Base-by-base conservation (phyloP, 2,888 invertebrate genomes). In the Aplocera efformata region DNA sequence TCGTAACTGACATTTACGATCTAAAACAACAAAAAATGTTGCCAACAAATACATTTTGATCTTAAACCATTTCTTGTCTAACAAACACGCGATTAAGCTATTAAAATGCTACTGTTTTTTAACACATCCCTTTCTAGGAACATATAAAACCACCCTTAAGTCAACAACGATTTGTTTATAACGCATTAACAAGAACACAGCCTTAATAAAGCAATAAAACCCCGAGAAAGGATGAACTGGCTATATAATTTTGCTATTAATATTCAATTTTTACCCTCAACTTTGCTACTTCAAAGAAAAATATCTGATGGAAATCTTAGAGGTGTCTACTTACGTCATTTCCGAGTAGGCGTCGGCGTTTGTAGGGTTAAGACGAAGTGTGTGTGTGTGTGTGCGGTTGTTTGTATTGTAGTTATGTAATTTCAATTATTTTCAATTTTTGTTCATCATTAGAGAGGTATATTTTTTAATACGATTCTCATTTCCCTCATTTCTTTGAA, bases 181-280 rank as follows among this genome's bases (percentile, higher is more conserved):
- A 60, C 73, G 60, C 73, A 80, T 83, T 85, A 84, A 83, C 78
- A 66, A 76, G 79, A 79, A 77, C 63, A 65, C 62, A 53, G 42
- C 53, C 58, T 67, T 83, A 85, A 86, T 86, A 86, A 81, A 86
- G 86, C 72, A 79, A 88, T 88, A 86, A 86, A 84, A 81, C 74
- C 69, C 67, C 60, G 42, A 67, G 71, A 69, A 71, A 63, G 64
- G 73, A 68, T 71, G 64, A 48, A 57, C 56, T 49, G 63, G 69
- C 72, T 75, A n/a, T n/a, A 80, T 86, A 85, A 86, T 85, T 79
- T 85, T 66, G 79, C 86, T 84, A 88, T 88, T 88, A 86, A 88
- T 86, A 88, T 88, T 88, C 86, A 85, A 86, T 86, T 83, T 85
- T 78, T 75, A 77, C 76, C 79, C 74, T 71, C 71, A 74, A 74